These are phyloP conservation scores for Echiichthys vipera DNA, from an alignment of 2,797 vertebrate genomes.

Conservation along the genomic window DNA sequence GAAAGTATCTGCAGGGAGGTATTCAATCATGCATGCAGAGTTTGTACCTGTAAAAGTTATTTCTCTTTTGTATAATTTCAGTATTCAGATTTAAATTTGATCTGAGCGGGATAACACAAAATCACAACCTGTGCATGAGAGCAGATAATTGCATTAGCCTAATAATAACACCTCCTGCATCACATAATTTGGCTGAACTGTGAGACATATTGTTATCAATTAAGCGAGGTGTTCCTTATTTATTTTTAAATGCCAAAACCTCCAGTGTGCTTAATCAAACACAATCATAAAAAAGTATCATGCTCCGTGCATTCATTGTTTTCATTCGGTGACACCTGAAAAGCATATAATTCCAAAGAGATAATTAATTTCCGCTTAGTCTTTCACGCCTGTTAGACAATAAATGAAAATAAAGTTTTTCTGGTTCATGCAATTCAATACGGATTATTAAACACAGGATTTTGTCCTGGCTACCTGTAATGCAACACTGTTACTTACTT, in stretches of 20 bases:
- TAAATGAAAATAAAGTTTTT: not conserved
- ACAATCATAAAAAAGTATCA: conserved; percentile 6
- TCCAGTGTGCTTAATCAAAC: conserved; percentile 21
- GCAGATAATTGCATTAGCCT: conserved; percentile 23
- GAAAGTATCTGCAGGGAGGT: not conserved
- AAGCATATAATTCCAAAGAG: not conserved
- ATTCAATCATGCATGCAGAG: not conserved
- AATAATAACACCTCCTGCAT: conserved; percentile 15
- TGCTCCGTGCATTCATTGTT: not conserved
- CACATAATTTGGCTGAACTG: conserved; percentile 14
- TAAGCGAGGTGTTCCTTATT: conserved; percentile 32
- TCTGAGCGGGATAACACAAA: conserved; percentile 1
- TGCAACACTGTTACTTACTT: conserved; percentile 43
- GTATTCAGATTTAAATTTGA: not conserved
- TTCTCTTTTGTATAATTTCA: not conserved
- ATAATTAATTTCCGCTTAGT: conserved; percentile 7
- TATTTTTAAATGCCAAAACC: conserved; percentile 28
- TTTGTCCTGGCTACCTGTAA: conserved; percentile 17
- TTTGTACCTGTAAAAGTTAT: not conserved
- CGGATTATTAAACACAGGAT: not conserved
- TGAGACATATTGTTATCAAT: conserved; percentile 23
- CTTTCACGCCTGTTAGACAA: not conserved
- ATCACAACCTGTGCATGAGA: conserved; percentile 5
- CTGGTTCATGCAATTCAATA: not conserved
- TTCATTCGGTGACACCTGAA: conserved; percentile 9